These are phyloP conservation scores for Laupala kohalensis DNA, from an alignment of 1,140 invertebrate species.

Conservation along the genomic window DNA sequence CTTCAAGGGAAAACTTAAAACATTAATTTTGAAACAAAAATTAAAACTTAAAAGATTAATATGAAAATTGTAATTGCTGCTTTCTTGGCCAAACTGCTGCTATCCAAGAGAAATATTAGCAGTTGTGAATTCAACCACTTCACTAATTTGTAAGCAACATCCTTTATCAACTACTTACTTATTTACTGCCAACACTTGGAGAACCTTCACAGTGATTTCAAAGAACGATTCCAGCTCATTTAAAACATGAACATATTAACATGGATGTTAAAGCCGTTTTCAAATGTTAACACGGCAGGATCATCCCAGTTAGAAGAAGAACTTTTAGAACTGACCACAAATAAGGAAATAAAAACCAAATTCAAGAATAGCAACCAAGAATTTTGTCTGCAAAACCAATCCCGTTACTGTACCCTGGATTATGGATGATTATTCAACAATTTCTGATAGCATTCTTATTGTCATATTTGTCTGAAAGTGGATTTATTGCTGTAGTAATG, in stretches of 20 bases:
- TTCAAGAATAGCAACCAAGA: neutral
- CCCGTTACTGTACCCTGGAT: neutral
- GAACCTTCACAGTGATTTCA: constrained; percentile 20
- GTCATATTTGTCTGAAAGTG: neutral
- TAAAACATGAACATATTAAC: constrained; percentile 9
- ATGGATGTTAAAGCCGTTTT: neutral
- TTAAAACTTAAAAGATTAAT: too few relatives aligned
- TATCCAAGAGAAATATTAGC: constrained; percentile 25
- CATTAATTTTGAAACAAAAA: too few relatives aligned
- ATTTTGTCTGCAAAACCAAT: neutral
- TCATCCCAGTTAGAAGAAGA: neutral
- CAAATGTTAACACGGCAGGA: neutral
- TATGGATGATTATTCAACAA: neutral
- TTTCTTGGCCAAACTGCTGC: constrained; percentile 24
- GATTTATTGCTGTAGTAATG: neutral
- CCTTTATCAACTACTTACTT: constrained; percentile 16
- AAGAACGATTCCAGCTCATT: constrained; percentile 18
- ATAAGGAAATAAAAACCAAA: neutral
- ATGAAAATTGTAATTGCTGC: constrained; percentile 25
- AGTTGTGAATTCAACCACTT: constrained; percentile 24
- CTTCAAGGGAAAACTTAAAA: constrained; percentile 27
- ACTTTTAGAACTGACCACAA: neutral
- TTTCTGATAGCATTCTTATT: neutral
- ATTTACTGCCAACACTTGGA: neutral
- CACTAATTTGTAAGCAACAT: constrained; percentile 22